Conservation (phyloP, 2,797 vertebrate genomes). For the Oryzias sinensis region DNA sequence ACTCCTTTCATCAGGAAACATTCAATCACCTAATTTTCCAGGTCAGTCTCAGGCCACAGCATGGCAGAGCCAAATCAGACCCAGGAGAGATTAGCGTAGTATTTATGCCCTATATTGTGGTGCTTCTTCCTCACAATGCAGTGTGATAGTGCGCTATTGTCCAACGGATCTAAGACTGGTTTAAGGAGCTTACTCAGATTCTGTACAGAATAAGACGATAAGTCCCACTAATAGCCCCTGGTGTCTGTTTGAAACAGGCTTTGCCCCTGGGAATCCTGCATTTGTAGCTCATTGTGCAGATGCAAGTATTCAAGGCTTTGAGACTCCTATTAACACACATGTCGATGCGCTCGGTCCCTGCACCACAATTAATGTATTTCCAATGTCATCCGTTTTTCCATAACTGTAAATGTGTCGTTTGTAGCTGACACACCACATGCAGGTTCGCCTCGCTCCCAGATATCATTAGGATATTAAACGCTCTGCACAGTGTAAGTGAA, state of each 20-base stretch:
- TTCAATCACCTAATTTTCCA: conserved; percentile 33
- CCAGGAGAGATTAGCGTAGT: conserved; percentile 51
- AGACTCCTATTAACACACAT: conserved; percentile 27
- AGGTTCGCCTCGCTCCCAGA: conserved; percentile 20
- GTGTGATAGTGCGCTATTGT: conserved; percentile 58
- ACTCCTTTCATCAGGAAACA: conserved; percentile 24
- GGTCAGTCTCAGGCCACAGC: conserved; percentile 41
- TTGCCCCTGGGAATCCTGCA: conserved; percentile 33
- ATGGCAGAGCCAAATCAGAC: conserved; percentile 43
- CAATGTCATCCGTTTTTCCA: conserved; percentile 30
- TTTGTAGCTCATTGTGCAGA: conserved; percentile 53
- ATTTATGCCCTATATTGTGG: conserved; percentile 43
- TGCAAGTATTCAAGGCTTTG: conserved; percentile 34
- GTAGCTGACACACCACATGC: conserved; percentile 16
- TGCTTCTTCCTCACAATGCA: conserved; percentile 50
- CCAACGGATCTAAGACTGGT: conserved; percentile 62
- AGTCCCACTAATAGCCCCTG: conserved; percentile 64
- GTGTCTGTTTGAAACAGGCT: conserved; percentile 55
- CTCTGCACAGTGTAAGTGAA: conserved; percentile 40
- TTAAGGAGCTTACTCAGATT: conserved; percentile 70
- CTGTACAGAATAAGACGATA: conserved; percentile 65
- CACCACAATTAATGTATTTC: conserved; percentile 29
- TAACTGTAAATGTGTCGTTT: conserved; percentile 27
- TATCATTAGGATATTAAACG: conserved; percentile 52
- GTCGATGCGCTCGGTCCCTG: not conserved